These are phyloP conservation scores for Glyptemys insculpta DNA, from an alignment of 2,797 vertebrate genomes.

Conservation along the genomic window DNA sequence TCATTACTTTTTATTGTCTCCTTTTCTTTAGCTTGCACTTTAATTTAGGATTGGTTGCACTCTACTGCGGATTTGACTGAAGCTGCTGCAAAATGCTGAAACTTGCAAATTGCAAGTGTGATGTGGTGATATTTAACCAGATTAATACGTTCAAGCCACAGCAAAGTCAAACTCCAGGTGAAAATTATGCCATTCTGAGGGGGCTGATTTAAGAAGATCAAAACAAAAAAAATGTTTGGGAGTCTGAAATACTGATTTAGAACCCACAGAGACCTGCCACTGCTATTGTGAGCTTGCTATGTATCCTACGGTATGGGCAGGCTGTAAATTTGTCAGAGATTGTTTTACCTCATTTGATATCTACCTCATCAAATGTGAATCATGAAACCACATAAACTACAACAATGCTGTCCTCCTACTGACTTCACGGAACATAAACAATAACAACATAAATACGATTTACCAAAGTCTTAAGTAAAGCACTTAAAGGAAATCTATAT, in stretches of 20 bases:
- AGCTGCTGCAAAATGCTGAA: not conserved
- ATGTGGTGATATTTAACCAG: not conserved
- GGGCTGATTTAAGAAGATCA: constrained; percentile 28
- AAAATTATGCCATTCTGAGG: not conserved
- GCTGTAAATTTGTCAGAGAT: constrained; percentile 45
- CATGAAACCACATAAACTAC: constrained; percentile 75
- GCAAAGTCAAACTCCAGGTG: not conserved
- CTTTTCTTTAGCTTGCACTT: not conserved
- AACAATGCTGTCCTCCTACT: constrained; percentile 62
- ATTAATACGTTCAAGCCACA: not conserved
- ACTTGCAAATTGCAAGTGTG: not conserved
- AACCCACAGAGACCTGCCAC: constrained; percentile 42
- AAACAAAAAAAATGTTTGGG: constrained; percentile 54
- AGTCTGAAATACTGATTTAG: constrained; percentile 38
- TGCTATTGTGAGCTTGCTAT: not conserved
- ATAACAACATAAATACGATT: constrained; percentile 76
- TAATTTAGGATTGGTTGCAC: not conserved
- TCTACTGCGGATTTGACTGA: not conserved
- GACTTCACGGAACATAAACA: constrained; percentile 82
- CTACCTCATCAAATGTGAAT: constrained; percentile 78
- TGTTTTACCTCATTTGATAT: constrained; percentile 30
- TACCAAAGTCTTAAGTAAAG: constrained; percentile 76
- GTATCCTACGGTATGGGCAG: not conserved
- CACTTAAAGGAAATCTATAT: constrained; percentile 84
- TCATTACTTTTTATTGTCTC: not conserved